Evolutionary conservation across 2,113 vertebrate genomes (phyloP).

Genomic region (Forbesichthys agassizii): DNA sequence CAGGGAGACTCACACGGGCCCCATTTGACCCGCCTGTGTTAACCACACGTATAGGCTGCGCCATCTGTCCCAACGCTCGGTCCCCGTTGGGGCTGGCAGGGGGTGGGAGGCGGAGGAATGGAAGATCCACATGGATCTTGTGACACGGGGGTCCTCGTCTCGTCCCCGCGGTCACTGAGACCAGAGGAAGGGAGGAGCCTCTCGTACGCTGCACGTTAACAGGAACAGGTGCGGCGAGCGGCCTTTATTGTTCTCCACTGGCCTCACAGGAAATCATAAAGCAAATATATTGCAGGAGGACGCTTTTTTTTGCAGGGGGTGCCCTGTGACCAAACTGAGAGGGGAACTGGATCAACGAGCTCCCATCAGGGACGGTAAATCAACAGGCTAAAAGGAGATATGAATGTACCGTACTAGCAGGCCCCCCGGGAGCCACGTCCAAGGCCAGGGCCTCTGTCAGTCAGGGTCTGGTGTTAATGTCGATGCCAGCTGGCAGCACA

Average conservation of each 20-base stretch:
- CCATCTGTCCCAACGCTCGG: conserved; percentile 41
- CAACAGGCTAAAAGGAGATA: conserved; percentile 82
- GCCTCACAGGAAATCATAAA: conserved; percentile 86
- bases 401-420: conserved; percentile 76
- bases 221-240: conserved; percentile 81
- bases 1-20: conserved; percentile 69
- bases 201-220: conserved; percentile 69
- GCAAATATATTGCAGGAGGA: conserved; percentile 83
- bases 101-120: conserved; percentile 55
- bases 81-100: conserved; percentile 37
- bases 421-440: conserved; percentile 73
- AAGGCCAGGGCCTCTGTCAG: conserved; percentile 80
- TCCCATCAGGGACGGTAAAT: conserved; percentile 82
- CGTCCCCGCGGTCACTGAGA: conserved; percentile 56
- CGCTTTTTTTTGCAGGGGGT: conserved; percentile 78
- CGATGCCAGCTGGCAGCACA: conserved; percentile 78
- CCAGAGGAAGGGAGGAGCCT: conserved; percentile 63
- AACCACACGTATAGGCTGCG: conserved; percentile 65
- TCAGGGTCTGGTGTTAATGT: conserved; percentile 76
- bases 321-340: conserved; percentile 83
- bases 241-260: conserved; percentile 76
- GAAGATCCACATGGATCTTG: conserved; percentile 73
- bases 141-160: conserved; percentile 52
- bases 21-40: conserved; percentile 70
- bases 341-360: conserved; percentile 81